Conservation (phyloP, 2,797 vertebrate species). For the Pogoniulus pusillus region DNA sequence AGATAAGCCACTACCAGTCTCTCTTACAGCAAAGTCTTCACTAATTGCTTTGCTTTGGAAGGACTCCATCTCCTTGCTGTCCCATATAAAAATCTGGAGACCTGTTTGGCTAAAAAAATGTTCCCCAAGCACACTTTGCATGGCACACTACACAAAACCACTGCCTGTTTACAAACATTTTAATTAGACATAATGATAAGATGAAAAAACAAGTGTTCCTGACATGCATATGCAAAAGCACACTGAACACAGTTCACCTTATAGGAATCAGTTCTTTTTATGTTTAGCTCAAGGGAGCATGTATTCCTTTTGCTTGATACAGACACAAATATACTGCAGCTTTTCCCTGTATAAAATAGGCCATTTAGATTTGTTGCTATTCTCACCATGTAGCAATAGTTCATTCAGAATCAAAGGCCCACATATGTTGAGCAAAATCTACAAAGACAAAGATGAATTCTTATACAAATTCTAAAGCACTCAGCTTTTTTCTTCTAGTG, state of each 20-base stretch:
- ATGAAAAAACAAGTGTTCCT: background rate
- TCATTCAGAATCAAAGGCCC: background rate
- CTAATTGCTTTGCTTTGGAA: constrained; percentile 17
- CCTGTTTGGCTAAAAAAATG: background rate
- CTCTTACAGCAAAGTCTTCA: background rate
- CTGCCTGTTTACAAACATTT: background rate
- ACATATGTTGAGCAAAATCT: background rate
- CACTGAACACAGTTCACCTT: background rate
- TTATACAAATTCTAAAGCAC: background rate
- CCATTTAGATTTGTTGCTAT: background rate
- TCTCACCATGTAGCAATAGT: background rate
- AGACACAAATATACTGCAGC: background rate
- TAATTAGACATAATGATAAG: background rate
- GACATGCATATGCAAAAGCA: background rate
- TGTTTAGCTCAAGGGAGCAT: background rate
- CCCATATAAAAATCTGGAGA: background rate
- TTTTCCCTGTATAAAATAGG: background rate
- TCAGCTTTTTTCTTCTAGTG: background rate
- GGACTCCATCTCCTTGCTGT: background rate
- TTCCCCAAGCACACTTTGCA: background rate
- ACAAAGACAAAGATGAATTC: background rate
- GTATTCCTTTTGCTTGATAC: background rate
- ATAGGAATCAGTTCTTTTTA: background rate
- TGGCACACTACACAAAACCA: background rate
- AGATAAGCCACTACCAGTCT: background rate